Percentiles rank a stretch among this genome's conserved stretches.
Evolutionary conservation across 2,888 invertebrate genomes (phyloP).

Genomic region (Orgyia antiqua): DNA sequence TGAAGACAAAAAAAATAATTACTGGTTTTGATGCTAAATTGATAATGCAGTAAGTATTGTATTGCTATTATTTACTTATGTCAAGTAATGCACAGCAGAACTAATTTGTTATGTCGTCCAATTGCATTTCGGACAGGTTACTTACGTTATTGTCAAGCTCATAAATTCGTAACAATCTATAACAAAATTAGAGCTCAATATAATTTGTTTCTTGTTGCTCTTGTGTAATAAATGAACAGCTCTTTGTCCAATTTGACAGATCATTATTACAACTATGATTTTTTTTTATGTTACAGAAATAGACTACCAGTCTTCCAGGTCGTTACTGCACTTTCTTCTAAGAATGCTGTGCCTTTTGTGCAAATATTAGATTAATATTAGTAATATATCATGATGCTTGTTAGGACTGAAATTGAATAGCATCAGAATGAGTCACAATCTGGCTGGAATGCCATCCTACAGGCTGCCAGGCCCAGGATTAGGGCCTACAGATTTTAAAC

Average conservation of each 20-base stretch:
- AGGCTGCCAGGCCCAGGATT: slow-evolving; percentile 85
- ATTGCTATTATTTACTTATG: slow-evolving; percentile 28
- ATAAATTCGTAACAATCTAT: slow-evolving; percentile 25
- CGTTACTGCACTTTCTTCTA: slow-evolving; percentile 56
- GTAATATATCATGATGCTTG: slow-evolving; percentile 51
- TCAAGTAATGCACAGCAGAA: background rate
- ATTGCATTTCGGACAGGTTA: slow-evolving; percentile 47
- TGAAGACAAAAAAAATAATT: slow-evolving; percentile 73
- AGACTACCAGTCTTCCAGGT: slow-evolving; percentile 64
- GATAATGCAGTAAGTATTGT: slow-evolving; percentile 72
- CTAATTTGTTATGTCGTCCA: background rate
- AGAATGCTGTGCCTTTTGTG: slow-evolving; percentile 63
- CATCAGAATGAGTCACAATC: slow-evolving; percentile 85
- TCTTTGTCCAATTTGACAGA: too few species aligned
- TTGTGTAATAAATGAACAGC: too few species aligned
- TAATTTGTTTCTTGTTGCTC: too few species aligned
- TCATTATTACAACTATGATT: too few species aligned
- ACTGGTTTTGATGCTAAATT: slow-evolving; percentile 66
- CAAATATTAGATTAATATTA: slow-evolving; percentile 42
- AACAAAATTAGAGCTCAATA: slow-evolving; percentile 11
- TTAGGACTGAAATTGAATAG: slow-evolving; percentile 56
- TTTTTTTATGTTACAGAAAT: slow-evolving; percentile 73
- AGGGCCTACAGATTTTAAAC: slow-evolving; percentile 85
- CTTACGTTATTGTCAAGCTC: slow-evolving; percentile 28
- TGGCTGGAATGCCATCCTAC: slow-evolving; percentile 88